phyloP scores from a whole-genome alignment of 2,888 invertebrate genomes.

The Drosophila kanekoi region DNA sequence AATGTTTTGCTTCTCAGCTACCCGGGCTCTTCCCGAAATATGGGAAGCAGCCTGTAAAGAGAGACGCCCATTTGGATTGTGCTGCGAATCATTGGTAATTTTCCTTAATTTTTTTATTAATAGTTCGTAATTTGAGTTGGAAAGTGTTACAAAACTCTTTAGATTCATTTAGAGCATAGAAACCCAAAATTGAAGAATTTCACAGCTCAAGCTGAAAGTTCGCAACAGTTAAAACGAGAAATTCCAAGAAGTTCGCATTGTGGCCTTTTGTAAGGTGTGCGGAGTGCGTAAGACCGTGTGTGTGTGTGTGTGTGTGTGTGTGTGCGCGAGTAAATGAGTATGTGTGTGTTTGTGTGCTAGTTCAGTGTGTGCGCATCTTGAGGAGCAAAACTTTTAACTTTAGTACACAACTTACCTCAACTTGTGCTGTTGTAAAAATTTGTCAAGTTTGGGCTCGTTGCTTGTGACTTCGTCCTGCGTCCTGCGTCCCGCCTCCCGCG shows the following conservation, averaged over 20 bases:
- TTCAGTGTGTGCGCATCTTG: conserved; percentile 28
- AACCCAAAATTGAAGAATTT: neutral
- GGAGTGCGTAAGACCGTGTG: conserved; percentile 3
- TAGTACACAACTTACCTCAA: conserved; percentile 75
- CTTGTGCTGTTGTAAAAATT: conserved; percentile 68
- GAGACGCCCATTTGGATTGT: no score
- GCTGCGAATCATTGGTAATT: no score
- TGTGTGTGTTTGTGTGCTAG: conserved; percentile 8
- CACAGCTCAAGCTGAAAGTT: conserved; percentile 2
- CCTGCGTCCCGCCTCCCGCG: neutral
- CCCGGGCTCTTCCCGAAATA: no score
- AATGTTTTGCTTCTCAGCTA: no score
- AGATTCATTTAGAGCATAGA: neutral
- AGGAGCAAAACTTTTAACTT: conserved; percentile 67
- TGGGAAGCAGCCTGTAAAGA: no score
- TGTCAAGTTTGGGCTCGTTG: conserved; percentile 68
- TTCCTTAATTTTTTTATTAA: neutral
- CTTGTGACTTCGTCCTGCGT: conserved; percentile 9
- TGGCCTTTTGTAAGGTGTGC: conserved; percentile 32
- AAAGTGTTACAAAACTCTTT: neutral
- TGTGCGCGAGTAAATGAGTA: conserved; percentile 14
- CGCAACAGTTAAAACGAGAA: conserved; percentile 1
- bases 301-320: conserved; percentile 18
- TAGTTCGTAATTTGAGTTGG: neutral
- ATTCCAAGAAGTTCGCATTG: conserved; percentile 3